A percentile compares a stretch with the other conserved stretches of the same genome.
Evolutionary conservation across 2,888 invertebrate species (phyloP).

Genomic region (Serrognathus titanus): DNA sequence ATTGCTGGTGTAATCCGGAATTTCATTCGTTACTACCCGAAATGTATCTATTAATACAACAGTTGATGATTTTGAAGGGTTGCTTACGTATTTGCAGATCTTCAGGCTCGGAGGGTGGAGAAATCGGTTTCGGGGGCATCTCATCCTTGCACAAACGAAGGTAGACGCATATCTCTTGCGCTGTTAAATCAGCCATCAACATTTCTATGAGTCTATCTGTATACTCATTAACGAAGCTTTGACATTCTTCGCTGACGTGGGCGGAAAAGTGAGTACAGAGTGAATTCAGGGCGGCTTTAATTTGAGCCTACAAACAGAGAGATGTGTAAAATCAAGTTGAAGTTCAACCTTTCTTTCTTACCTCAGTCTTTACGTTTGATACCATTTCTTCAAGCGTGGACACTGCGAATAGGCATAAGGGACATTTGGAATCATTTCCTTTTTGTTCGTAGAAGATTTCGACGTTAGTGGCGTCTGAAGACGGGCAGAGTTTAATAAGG

Average conservation of each 20-base stretch:
- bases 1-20: constrained; percentile 60
- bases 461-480: constrained; percentile 52
- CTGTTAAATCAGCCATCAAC: constrained; percentile 70
- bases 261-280: constrained; percentile 68
- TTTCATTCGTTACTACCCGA: constrained; percentile 64
- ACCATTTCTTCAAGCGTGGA: constrained; percentile 71
- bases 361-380: constrained; percentile 72
- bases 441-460: constrained; percentile 53
- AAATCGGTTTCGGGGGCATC: constrained; percentile 43
- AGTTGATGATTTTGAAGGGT: neutral
- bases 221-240: constrained; percentile 73
- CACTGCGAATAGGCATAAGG: constrained; percentile 80
- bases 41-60: too few relatives aligned
- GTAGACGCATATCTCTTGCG: constrained; percentile 74
- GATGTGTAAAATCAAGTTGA: neutral
- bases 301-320: constrained; percentile 57
- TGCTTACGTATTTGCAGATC: constrained; percentile 52
- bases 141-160: constrained; percentile 67
- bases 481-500: constrained; percentile 65
- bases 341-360: constrained; percentile 34
- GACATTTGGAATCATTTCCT: constrained; percentile 68
- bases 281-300: constrained; percentile 64
- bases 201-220: constrained; percentile 73
- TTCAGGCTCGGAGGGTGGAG: constrained; percentile 20
- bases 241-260: constrained; percentile 64